Conservation (phyloP, 2,888 invertebrate species). For the Cantharis nigra region DNA sequence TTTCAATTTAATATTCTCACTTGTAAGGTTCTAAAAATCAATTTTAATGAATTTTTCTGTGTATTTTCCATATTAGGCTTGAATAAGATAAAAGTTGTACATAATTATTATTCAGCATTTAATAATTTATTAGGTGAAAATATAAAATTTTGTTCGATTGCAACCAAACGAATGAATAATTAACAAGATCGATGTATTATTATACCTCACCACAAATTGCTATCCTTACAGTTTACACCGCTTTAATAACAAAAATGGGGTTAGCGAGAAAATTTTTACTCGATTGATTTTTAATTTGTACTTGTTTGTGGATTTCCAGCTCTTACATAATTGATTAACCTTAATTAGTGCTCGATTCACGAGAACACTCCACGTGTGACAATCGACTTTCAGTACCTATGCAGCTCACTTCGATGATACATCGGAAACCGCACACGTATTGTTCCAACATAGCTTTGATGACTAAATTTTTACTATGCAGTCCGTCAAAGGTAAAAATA, state of each 20-base stretch:
- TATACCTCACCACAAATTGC: background rate
- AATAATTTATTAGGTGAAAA: background rate
- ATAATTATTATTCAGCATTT: background rate
- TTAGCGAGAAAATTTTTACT: background rate
- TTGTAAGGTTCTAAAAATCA: background rate
- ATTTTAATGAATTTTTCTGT: background rate
- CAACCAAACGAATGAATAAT: background rate
- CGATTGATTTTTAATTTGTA: background rate
- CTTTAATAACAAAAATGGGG: background rate
- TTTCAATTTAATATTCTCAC: background rate
- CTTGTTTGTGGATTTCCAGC: background rate
- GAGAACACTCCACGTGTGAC: background rate
- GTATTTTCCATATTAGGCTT: background rate
- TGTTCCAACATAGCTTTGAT: too few species aligned
- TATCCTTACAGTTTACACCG: background rate
- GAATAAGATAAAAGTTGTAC: background rate
- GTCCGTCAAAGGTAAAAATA: too few species aligned
- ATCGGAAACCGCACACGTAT: too few species aligned
- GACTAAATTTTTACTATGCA: too few species aligned
- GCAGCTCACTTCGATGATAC: background rate
- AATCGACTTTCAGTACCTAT: background rate
- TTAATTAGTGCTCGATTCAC: background rate
- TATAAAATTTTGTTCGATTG: background rate
- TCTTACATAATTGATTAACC: background rate
- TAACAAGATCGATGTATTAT: background rate